Evolutionary conservation across 2,888 invertebrate genomes (phyloP), one percentile per base, ranked within the genome.

Genomic region (Archips crataeganus): DNA sequence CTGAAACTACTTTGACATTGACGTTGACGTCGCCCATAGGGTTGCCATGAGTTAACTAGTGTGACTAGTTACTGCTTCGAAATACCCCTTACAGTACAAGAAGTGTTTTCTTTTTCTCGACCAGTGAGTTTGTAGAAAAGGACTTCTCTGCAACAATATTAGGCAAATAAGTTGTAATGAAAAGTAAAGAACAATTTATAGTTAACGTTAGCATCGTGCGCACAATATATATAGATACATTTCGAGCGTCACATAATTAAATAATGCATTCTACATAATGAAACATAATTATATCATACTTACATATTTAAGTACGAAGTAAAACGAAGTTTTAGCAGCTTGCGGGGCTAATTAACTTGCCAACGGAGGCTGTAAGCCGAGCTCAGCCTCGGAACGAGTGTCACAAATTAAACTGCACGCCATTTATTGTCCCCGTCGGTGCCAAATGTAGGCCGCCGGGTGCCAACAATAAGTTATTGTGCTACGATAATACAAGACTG

Each of bases 21-120:
- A 73, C 69, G 42, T 49, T 73, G 73, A 73, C 69, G 42, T 49
- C 49, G 32, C 47, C 36, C 13, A 13, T 9, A 11, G 10, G 2
- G 60, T 74, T 74, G 73, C 73, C 73, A 74, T 64, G 42, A 73
- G n/a, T 51, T 51, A 49, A 60, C 15, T 34, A 51, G 59, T 69
- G 69, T 69, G 32, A 42, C 68, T 2, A 74, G 51, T 51, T 32
- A 4, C 11, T 47, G 34, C 0, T 8, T 42, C 42, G 11, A 42
- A 42, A 8, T 54, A 62, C 34, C 62, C 70, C 3, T 32, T 15
- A 45, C 1, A 11, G 11, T 11, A 3, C 32, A 57, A 57, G 32
- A 57, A 57, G n/a, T 49, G 5, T n/a, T 49, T 5, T 13, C 45
- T 39, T n/a, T 49, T 5, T 13, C 45, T 39, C 39, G 39, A 39